Base-by-base conservation (phyloP, 2,113 vertebrate genomes). In the Aythya baeri region DNA sequence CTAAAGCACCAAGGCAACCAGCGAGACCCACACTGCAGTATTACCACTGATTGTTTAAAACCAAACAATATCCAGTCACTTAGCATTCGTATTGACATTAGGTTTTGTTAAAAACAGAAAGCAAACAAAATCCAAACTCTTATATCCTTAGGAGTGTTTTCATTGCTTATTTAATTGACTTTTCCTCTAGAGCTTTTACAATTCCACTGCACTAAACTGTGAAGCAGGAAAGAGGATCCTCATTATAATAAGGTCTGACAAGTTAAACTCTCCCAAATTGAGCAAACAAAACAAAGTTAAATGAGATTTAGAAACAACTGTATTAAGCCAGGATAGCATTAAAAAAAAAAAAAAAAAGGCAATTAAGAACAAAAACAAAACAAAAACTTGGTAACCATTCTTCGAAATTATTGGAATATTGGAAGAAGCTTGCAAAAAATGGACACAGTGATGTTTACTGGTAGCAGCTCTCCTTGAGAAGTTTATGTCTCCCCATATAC, bases 261-360 rank as follows among this genome's bases (percentile, higher is more conserved):
- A 89, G 87, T 80, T 90, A 83, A 91, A 91, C 57, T 96, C 80
- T 96, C 83, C 61, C 70, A 86, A 91, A 94, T 2, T 68, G 49
- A 81, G 83, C 34, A 93, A 81, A 54, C 44, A 87, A 68, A 95
- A 76, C 22, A 57, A 78, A 81, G 20, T 61, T 74, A 77, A 71
- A 89, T 29, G 65, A 77, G 36, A 85, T 76, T 81, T 57, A 70
- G 44, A 89, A 65, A 50, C 27, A 85, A 86, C 23, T 58, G 13
- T 29, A 83, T 73, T 76, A 91, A 70, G 7, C 44, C n/a, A 91
- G 44, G 36, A 58, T 36, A 78, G 7, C 16, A 52, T 18, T 18
- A 70, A 85, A 70, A 9, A 32, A 5, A 29, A 38, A 8, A 17
- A 20, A 43, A 34, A 55, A 52, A 59, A 66, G 76, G 16, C 31